Base-by-base conservation (phyloP, 2,888 invertebrate species). In the Torymus auratus region DNA sequence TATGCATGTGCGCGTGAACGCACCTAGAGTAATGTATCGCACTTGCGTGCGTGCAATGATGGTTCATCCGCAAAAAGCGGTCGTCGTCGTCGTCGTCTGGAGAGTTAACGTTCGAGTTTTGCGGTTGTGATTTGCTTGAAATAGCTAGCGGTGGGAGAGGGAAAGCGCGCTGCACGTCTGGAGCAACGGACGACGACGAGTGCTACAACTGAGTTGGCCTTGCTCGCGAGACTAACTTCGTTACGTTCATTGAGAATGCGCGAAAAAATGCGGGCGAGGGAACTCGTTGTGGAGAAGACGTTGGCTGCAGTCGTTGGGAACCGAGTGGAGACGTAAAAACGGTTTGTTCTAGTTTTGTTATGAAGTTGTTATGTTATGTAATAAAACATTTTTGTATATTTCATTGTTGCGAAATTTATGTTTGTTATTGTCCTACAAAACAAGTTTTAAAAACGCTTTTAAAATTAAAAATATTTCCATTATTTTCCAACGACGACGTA, bases 231-330 rank as follows among this genome's bases (percentile, higher is more conserved):
- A 41, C 55, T 56, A 60, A 52, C 61, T 60, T 67, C 67, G 23
- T 52, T 53, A 17, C 17, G 68, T 41, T 68, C 41, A 69, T 69
- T 69, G 68, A 17, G 62, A 15, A 72, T 62, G 73, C 73, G 61
- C 73, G 73, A 73, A 73, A 58, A 55, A 68, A 55, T n/a, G 13
- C 15, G 52, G 20, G 11, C 52, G 20, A 12, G 12, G 3, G 15
- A 15, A 5, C 23, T n/a, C 70, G 12, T 2, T 13, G 23, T 41
- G 7, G 41, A 41, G 41, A 41, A 41, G 41, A 41, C 41, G 41
- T 41, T 41, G 28, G 41, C 41, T 7, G 41, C 7, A 41, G 41
- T 41, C 41, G 41, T 41, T 41, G 41, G 41, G 7, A 1, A 41
- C 41, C 41, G 41, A 41, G 41, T 41, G 41, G 5, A 41, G 41